Percentiles rank a stretch among this genome's conserved stretches.
phyloP scores from a whole-genome alignment of 2,888 invertebrate genomes.

The Latheticus oryzae region DNA sequence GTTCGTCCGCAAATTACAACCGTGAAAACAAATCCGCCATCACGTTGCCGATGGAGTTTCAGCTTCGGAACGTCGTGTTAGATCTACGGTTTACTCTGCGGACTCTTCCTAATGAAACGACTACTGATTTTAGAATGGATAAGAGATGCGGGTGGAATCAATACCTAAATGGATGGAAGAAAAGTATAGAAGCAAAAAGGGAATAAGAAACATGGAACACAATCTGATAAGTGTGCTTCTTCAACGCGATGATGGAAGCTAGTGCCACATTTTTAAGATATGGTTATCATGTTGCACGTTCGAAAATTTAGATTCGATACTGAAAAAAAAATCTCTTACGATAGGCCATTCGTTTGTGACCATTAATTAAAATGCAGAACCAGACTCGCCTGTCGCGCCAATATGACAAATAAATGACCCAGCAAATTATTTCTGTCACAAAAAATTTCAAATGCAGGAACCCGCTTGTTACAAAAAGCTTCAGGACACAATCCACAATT shows the following conservation, averaged over 20 bases:
- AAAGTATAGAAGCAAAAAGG: constrained; percentile 46
- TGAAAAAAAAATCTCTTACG: constrained; percentile 27
- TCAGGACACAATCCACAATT: too few relatives aligned
- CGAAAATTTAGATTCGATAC: constrained; percentile 8
- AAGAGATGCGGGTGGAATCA: constrained; percentile 48
- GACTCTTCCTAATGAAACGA: constrained; percentile 39
- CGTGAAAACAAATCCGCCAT: constrained; percentile 26
- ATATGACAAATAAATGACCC: constrained; percentile 37
- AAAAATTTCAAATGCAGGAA: constrained; percentile 26
- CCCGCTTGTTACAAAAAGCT: too few relatives aligned
- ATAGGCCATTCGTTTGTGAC: constrained; percentile 25
- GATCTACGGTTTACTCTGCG: constrained; percentile 10
- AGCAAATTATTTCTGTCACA: constrained; percentile 26
- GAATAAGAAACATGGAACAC: constrained; percentile 55
- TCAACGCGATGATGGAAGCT: constrained; percentile 41
- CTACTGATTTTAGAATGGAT: constrained; percentile 32
- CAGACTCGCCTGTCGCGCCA: constrained; percentile 31
- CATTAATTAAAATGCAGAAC: constrained; percentile 29
- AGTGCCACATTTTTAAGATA: constrained; percentile 33
- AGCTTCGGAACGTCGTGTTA: constrained; percentile 11
- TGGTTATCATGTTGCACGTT: constrained; percentile 27
- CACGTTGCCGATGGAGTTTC: constrained; percentile 7
- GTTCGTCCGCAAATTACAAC: constrained; percentile 21
- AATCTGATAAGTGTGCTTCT: constrained; percentile 57
- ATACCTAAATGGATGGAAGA: constrained; percentile 52